Evolutionary conservation across 2,113 vertebrate genomes (phyloP).

Genomic region (Accipiter cooperii): DNA sequence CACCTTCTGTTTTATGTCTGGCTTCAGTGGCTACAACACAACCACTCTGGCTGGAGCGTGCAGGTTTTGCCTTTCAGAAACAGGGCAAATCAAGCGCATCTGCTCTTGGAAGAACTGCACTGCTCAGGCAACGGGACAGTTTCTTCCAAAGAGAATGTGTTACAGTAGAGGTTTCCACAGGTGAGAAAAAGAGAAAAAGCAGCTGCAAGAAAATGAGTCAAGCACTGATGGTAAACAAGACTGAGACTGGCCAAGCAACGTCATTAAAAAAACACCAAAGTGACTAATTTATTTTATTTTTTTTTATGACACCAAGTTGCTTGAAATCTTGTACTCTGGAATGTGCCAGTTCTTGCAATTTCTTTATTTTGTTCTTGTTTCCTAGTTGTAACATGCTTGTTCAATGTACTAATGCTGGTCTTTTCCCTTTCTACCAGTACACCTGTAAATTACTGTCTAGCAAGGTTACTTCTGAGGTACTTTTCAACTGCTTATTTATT

Average conservation of each 20-base stretch:
- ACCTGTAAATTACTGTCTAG: conserved; percentile 93
- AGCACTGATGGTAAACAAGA: conserved; percentile 32
- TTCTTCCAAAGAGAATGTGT: background rate
- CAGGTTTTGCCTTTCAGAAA: background rate
- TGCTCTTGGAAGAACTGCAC: background rate
- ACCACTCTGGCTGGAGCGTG: background rate
- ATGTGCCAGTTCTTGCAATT: background rate
- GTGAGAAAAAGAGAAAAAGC: background rate
- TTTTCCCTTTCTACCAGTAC: conserved; percentile 90
- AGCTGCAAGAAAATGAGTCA: background rate
- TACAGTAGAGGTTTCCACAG: background rate
- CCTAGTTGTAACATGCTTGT: conserved; percentile 46
- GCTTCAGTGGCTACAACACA: background rate
- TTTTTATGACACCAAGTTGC: background rate
- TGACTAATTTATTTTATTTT: background rate
- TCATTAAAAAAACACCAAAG: background rate
- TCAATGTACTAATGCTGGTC: conserved; percentile 84
- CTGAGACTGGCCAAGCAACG: conserved; percentile 3
- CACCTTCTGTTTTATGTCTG: background rate
- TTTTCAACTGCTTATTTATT: conserved; percentile 73
- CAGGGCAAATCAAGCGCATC: background rate
- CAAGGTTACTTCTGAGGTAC: conserved; percentile 95
- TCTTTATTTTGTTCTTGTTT: conserved; percentile 27
- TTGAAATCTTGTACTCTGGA: background rate
- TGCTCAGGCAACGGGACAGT: background rate